Percentiles rank a stretch among this genome's conserved stretches.
Evolutionary conservation across 2,797 vertebrate genomes (phyloP).

Genomic region (Carapus acus): DNA sequence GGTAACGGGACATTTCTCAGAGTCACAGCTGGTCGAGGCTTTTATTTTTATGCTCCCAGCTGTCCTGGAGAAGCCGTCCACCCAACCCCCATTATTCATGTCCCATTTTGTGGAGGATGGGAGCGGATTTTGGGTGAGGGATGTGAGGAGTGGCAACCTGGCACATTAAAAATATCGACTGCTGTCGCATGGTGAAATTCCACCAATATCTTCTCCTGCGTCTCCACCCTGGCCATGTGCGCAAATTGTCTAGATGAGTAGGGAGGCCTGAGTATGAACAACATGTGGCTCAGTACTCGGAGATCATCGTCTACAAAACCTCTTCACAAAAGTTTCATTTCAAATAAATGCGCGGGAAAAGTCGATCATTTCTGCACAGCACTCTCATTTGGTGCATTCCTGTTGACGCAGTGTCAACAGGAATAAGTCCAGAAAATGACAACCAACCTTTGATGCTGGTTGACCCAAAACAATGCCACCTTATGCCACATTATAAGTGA

Average conservation of each 20-base stretch:
- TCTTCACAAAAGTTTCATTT: too few species aligned
- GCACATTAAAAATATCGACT: constrained; percentile 9
- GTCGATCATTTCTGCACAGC: too few species aligned
- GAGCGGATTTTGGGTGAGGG: constrained; percentile 29
- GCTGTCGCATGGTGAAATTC: constrained; percentile 23
- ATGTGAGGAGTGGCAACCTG: constrained; percentile 20
- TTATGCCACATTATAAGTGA: too few species aligned
- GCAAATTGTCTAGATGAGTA: constrained; percentile 30
- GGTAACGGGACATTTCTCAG: constrained; percentile 47
- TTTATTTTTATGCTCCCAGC: constrained; percentile 79
- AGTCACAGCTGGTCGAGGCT: constrained; percentile 66
- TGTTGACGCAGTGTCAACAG: too few species aligned
- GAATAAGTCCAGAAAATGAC: too few species aligned
- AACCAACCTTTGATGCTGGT: too few species aligned
- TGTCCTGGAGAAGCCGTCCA: constrained; percentile 57
- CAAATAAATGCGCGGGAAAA: too few species aligned
- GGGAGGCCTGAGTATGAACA: background rate
- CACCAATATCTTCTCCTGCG: constrained; percentile 34
- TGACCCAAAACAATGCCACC: too few species aligned
- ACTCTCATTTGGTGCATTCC: too few species aligned
- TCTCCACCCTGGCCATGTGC: constrained; percentile 35
- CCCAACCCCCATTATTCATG: constrained; percentile 16
- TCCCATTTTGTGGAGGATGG: constrained; percentile 40
- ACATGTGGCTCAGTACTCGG: background rate
- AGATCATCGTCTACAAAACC: too few species aligned